Percentiles rank a stretch among this genome's conserved stretches.
Conservation (phyloP, 2,888 invertebrate genomes). For the Ecdyonurus torrentis region DNA sequence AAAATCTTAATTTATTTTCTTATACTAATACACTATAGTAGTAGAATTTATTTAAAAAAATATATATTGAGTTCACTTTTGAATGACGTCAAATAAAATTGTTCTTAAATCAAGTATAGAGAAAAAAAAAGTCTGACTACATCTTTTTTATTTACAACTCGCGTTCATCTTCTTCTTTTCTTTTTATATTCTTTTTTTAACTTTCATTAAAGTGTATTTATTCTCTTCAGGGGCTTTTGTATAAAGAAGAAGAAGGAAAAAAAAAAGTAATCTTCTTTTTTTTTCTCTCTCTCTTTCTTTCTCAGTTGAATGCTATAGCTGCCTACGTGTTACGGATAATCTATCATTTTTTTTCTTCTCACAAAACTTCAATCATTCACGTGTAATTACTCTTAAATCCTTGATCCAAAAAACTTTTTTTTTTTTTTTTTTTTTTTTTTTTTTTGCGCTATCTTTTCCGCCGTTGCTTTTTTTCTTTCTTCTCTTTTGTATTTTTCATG, state of each 20-base stretch:
- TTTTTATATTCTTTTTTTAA: background rate
- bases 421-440: background rate
- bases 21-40: too few relatives aligned
- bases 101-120: background rate
- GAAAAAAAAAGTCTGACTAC: background rate
- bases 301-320: too few relatives aligned
- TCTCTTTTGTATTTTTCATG: background rate
- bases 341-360: background rate
- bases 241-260: background rate
- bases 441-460: too few relatives aligned
- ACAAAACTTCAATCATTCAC: conserved; percentile 1
- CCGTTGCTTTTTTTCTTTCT: background rate
- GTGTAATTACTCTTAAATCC: conserved; percentile 2
- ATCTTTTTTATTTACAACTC: background rate
- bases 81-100: background rate
- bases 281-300: background rate
- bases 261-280: background rate
- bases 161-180: background rate
- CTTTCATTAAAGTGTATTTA: background rate
- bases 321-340: background rate
- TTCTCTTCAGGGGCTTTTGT: background rate
- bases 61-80: too few relatives aligned
- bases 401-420: background rate
- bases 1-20: too few relatives aligned
- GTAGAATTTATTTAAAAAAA: too few relatives aligned